Percentiles rank a stretch among this genome's conserved stretches.
phyloP scores from a whole-genome alignment of 1,140 invertebrate species.

The Rhopalosiphum padi region DNA sequence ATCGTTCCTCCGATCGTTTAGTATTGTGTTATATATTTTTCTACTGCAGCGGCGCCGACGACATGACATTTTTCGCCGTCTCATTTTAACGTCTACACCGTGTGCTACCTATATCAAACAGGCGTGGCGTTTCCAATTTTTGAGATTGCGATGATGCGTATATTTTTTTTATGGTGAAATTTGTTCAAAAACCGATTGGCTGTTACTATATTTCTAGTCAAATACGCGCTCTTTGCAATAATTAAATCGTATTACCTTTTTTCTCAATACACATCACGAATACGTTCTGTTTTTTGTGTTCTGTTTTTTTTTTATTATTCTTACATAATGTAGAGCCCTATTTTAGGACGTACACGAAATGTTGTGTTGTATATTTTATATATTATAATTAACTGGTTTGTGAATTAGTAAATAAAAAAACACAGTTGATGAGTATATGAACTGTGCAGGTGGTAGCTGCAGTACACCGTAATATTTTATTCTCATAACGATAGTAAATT shows the following conservation, averaged over 20 bases:
- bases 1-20: not conserved
- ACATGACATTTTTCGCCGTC: not conserved
- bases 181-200: not conserved
- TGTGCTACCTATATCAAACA: not conserved
- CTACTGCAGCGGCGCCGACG: not conserved
- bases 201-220: not conserved
- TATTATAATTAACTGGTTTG: not conserved
- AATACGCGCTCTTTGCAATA: not conserved
- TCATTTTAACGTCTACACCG: not conserved
- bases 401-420: not conserved
- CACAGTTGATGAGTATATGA: not conserved
- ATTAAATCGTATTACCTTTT: not conserved
- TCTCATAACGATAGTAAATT: not conserved
- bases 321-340: no score
- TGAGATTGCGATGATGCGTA: no score
- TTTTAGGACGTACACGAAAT: not conserved
- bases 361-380: not conserved
- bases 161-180: not conserved
- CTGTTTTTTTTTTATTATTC: not conserved
- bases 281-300: not conserved
- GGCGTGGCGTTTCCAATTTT: not conserved
- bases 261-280: not conserved
- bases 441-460: not conserved
- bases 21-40: not conserved
- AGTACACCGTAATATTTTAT: not conserved